A percentile compares a stretch with the other conserved stretches of the same genome.
Evolutionary conservation across 2,888 invertebrate genomes (phyloP).

Genomic region (Altica lythri): DNA sequence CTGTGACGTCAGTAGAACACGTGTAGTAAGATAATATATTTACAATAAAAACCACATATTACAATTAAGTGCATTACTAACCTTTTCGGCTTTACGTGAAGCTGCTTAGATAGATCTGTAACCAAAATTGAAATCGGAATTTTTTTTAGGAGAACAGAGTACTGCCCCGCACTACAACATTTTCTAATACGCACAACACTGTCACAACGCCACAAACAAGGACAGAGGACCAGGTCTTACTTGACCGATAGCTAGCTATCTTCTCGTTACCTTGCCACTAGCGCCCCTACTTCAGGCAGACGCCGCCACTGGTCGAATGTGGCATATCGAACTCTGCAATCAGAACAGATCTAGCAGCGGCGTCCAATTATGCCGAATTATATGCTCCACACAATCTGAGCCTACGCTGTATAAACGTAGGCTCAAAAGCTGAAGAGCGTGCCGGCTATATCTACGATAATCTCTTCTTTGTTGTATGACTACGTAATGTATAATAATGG

Average conservation of each 20-base stretch:
- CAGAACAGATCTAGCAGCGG: conserved; percentile 65
- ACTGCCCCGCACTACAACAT: conserved; percentile 53
- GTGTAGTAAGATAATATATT: too few relatives aligned
- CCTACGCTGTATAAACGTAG: too few relatives aligned
- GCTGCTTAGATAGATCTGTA: too few relatives aligned
- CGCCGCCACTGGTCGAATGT: conserved; percentile 56
- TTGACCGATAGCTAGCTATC: conserved; percentile 64
- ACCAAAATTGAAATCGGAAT: background rate
- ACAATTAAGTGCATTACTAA: too few relatives aligned
- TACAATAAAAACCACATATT: too few relatives aligned
- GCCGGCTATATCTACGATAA: too few relatives aligned
- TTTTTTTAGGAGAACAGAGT: conserved; percentile 28
- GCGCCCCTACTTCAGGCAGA: conserved; percentile 63
- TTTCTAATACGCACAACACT: conserved; percentile 55
- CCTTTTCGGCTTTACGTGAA: too few relatives aligned
- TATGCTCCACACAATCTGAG: too few relatives aligned
- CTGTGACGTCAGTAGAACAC: too few relatives aligned
- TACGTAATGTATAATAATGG: too few relatives aligned
- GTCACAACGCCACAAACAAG: conserved; percentile 59
- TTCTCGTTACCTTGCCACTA: conserved; percentile 64
- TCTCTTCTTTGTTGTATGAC: too few relatives aligned
- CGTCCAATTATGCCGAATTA: conserved; percentile 53
- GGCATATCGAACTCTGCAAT: conserved; percentile 63
- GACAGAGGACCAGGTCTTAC: conserved; percentile 55
- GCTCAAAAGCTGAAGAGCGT: too few relatives aligned